A percentile compares a stretch with the other conserved stretches of the same genome.
These are phyloP conservation scores for Calliopum simillimum DNA, from an alignment of 2,888 invertebrate species.

Conservation along the genomic window DNA sequence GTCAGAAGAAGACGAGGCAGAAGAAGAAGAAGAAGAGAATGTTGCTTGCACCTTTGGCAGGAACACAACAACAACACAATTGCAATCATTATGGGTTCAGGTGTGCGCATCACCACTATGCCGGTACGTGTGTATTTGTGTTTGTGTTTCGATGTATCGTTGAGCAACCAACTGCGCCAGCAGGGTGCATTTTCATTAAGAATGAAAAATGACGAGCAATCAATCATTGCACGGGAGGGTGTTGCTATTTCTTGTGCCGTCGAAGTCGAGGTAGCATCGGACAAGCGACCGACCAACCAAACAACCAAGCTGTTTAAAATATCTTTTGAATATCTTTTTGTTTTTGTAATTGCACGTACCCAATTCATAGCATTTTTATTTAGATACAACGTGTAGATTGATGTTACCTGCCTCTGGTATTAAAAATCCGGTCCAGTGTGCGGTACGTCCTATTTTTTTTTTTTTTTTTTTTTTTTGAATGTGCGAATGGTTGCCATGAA, in stretches of 20 bases:
- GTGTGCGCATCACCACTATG: background rate
- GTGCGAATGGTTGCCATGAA: constrained; percentile 35
- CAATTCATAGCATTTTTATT: background rate
- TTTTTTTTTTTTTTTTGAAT: too few relatives aligned
- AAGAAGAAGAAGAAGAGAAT: too few relatives aligned
- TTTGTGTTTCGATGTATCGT: constrained; percentile 11
- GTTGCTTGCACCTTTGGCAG: constrained; percentile 34
- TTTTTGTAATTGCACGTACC: constrained; percentile 20
- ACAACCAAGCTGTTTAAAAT: background rate
- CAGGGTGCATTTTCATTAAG: constrained; percentile 69
- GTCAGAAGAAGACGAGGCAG: too few relatives aligned
- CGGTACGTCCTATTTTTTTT: constrained; percentile 38
- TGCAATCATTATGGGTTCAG: constrained; percentile 36
- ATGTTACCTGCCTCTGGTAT: constrained; percentile 58
- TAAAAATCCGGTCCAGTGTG: constrained; percentile 43
- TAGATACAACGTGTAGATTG: constrained; percentile 58
- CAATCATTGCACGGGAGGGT: constrained; percentile 67
- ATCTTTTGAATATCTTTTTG: constrained; percentile 13
- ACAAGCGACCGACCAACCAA: constrained; percentile 15
- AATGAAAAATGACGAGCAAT: constrained; percentile 69
- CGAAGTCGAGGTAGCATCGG: constrained; percentile 31
- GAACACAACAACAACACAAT: constrained; percentile 8
- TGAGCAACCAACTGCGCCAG: constrained; percentile 52
- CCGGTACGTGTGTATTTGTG: constrained; percentile 10
- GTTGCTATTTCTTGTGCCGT: constrained; percentile 49